Percentiles rank a stretch among this genome's conserved stretches.
These are phyloP conservation scores for Lathamus discolor DNA, from an alignment of 2,113 vertebrate genomes.

Conservation along the genomic window DNA sequence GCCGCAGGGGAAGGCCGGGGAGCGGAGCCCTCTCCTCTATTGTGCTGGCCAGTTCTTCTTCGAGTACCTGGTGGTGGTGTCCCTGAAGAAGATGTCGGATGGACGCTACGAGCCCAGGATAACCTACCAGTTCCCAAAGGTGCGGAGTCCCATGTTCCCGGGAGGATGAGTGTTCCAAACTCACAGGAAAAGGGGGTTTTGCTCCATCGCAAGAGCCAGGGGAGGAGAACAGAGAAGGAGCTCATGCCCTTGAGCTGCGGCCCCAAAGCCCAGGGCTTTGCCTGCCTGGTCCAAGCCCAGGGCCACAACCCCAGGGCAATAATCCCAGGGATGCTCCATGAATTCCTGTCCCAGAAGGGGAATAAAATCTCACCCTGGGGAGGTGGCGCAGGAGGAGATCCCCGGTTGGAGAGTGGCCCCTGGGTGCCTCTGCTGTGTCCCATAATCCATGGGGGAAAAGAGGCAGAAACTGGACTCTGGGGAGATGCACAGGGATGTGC, in stretches of 20 bases:
- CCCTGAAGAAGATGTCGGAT: conserved; percentile 76
- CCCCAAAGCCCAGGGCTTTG: neutral
- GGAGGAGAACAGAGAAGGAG: neutral
- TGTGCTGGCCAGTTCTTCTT: conserved; percentile 90
- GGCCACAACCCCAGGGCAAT: neutral
- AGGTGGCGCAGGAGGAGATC: neutral
- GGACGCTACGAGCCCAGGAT: conserved; percentile 86
- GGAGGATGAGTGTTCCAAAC: neutral
- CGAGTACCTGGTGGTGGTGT: conserved; percentile 94
- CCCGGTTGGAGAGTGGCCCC: neutral
- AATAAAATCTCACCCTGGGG: neutral
- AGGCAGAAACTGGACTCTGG: neutral
- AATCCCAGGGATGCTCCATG: neutral
- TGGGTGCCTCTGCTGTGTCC: neutral
- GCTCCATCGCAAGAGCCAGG: neutral
- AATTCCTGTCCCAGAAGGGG: neutral
- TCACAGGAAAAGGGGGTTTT: neutral
- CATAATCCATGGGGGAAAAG: neutral
- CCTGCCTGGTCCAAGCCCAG: rapidly evolving
- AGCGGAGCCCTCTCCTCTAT: conserved; percentile 54
- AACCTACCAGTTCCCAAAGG: conserved; percentile 96
- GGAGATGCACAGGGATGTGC: neutral
- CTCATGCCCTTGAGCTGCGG: neutral
- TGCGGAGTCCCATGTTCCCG: conserved; percentile 23
- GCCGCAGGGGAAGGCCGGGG: neutral